Percentiles rank a stretch among this genome's conserved stretches.
These are phyloP conservation scores for Emydura subglobosa DNA, from an alignment of 2,113 vertebrate genomes.

Conservation along the genomic window DNA sequence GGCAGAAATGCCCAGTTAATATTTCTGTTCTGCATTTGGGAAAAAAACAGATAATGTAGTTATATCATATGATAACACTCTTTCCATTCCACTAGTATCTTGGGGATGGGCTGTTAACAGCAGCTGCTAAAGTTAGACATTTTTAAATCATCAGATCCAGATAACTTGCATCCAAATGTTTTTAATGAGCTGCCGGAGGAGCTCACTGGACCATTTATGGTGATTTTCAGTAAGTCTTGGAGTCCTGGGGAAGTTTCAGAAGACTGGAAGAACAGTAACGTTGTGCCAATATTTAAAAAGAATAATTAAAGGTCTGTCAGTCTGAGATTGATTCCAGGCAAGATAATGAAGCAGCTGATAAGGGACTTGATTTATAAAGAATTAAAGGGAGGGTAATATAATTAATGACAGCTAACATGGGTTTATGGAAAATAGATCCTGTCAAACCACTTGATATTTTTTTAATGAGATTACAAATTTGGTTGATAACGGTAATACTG, in stretches of 20 bases:
- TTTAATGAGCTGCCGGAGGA: not conserved
- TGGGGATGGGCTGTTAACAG: not conserved
- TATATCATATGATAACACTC: not conserved
- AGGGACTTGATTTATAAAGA: not conserved
- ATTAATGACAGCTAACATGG: not conserved
- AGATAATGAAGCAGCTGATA: not conserved
- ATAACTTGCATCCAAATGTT: not conserved
- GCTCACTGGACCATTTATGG: too few species aligned
- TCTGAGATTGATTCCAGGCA: not conserved
- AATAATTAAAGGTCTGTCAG: not conserved
- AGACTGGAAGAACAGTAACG: too few species aligned
- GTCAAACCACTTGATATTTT: not conserved
- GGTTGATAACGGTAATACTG: not conserved
- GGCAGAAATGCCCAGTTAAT: not conserved
- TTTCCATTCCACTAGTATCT: not conserved
- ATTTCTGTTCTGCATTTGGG: not conserved
- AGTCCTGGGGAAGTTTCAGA: not conserved
- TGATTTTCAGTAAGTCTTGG: not conserved
- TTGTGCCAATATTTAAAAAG: not conserved
- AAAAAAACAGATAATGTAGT: not conserved
- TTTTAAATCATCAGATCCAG: not conserved
- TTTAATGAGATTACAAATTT: too few species aligned
- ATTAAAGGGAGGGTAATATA: not conserved
- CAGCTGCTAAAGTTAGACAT: not conserved
- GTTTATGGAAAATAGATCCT: not conserved